A percentile compares a stretch with the other conserved stretches of the same genome.
Conservation (phyloP, 2,888 invertebrate species). For the Lycophotia porphyrea region DNA sequence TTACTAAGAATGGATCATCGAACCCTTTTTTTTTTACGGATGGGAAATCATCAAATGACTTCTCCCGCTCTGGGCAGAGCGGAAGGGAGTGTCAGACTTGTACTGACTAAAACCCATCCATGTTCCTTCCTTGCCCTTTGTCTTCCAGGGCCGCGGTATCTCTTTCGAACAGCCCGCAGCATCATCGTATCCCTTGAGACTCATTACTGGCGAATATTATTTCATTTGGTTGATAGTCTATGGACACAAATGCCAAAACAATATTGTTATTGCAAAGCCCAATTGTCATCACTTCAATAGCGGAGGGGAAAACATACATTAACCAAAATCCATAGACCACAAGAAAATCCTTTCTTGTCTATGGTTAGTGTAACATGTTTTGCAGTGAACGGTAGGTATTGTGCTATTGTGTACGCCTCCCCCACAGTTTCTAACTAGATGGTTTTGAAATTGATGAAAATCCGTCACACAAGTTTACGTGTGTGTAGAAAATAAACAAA, state of each 20-base stretch:
- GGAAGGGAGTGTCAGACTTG: too few species aligned
- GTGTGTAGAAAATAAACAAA: slow-evolving; percentile 17
- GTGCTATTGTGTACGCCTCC: not conserved
- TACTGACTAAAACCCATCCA: too few species aligned
- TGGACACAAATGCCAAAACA: not conserved
- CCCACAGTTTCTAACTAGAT: not conserved
- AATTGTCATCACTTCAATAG: not conserved
- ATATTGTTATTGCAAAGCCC: not conserved
- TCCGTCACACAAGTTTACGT: not conserved
- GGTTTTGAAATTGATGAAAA: slow-evolving; percentile 19
- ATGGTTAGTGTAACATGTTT: not conserved
- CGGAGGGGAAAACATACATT: not conserved
- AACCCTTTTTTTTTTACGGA: too few species aligned
- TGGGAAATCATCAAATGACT: too few species aligned
- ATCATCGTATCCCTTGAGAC: not conserved
- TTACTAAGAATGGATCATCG: slow-evolving; percentile 29
- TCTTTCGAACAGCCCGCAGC: too few species aligned
- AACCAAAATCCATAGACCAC: not conserved
- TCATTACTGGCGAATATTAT: not conserved
- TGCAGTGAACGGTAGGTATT: not conserved
- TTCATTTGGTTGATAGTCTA: not conserved
- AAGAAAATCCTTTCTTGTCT: not conserved
- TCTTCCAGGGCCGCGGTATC: too few species aligned
- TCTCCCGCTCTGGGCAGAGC: too few species aligned
- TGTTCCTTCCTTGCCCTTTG: too few species aligned